Evolutionary conservation across 2,113 vertebrate genomes (phyloP), one percentile per base, ranked within the genome.

Genomic region (Isichthys henryi): DNA sequence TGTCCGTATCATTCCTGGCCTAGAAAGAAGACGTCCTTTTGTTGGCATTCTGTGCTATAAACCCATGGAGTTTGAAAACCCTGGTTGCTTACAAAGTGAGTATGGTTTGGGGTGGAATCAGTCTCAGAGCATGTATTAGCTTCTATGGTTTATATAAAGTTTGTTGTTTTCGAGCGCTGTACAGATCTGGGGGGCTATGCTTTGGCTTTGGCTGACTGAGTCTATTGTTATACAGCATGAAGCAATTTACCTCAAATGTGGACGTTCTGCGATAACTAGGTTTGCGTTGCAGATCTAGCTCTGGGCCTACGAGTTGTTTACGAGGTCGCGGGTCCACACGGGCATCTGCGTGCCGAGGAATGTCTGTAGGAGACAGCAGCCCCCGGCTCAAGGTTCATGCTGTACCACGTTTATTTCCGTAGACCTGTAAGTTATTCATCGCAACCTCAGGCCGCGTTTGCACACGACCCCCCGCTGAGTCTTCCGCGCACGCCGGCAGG

Each of bases 101-200:
- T 31, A 27, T 27, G n/a, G 49, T 45, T 49, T n/a, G 86, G 31
- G 35, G 35, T 62, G 31, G 17, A 27, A 43, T 31, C 56, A 39
- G 27, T 62, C 7, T 50, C 49, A 6, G 31, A 31, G 49, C 17
- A 31, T 53, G 35, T 35, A 23, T 83, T 58, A n/a, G 52, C 70
- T 31, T 49, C 35, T 80, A 80, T 3, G 31, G 46, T 83, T 50
- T 9, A 31, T 56, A 45, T 89, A 53, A 43, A 43, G 8, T 86
- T 66, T 46, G 88, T 74, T 94, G 92, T 94, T 94, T 94, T 92
- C 93, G 90, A 89, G 90, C 92, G 91, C 31, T 93, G 93, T 1
- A 9, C 17, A 92, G 93, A 93, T 89, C 62, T 27, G 70, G 91
- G 91, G 91, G 91, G 91, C 91, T 92, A 91, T 91, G 92, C 88